Evolutionary conservation across 2,888 invertebrate genomes (phyloP).

Genomic region (Ornithoptera alexandrae): DNA sequence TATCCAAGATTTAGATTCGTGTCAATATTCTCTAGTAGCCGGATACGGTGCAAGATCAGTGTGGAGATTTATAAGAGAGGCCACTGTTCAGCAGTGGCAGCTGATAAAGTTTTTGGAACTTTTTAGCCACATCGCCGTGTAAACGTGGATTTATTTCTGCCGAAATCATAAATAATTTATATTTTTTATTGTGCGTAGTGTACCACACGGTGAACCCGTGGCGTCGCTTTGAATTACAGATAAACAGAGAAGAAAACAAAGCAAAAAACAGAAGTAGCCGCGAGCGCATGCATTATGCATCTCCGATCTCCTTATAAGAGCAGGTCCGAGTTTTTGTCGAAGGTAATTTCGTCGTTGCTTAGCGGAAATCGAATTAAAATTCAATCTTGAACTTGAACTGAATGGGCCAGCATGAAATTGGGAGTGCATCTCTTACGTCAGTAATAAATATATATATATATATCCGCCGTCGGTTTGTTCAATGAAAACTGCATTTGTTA

Average conservation of each 20-base stretch:
- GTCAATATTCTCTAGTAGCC: too few species aligned
- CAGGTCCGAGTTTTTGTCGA: constrained; percentile 34
- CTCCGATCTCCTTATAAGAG: constrained; percentile 13
- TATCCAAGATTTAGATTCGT: too few species aligned
- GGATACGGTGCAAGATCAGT: too few species aligned
- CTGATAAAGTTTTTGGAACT: neutral
- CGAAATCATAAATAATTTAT: constrained; percentile 29
- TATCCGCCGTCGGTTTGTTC: constrained; percentile 17
- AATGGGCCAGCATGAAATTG: constrained; percentile 33
- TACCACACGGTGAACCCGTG: constrained; percentile 14
- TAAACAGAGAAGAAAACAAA: constrained; percentile 17
- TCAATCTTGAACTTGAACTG: constrained; percentile 40
- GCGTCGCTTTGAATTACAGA: constrained; percentile 24
- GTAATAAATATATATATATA: constrained; percentile 14
- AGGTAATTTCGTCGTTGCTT: constrained; percentile 33
- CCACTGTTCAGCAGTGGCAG: neutral
- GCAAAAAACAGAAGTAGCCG: constrained; percentile 7
- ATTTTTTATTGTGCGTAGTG: constrained; percentile 12
- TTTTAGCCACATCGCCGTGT: neutral
- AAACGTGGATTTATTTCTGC: neutral
- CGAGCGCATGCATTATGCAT: constrained; percentile 25
- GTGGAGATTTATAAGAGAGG: neutral
- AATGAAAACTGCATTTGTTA: constrained; percentile 25
- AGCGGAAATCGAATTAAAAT: constrained; percentile 39
- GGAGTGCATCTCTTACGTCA: constrained; percentile 9